Percentiles rank a stretch among this genome's conserved stretches.
Evolutionary conservation across 2,113 vertebrate species (phyloP).

Genomic region (Anarhynchus alexandrinus): DNA sequence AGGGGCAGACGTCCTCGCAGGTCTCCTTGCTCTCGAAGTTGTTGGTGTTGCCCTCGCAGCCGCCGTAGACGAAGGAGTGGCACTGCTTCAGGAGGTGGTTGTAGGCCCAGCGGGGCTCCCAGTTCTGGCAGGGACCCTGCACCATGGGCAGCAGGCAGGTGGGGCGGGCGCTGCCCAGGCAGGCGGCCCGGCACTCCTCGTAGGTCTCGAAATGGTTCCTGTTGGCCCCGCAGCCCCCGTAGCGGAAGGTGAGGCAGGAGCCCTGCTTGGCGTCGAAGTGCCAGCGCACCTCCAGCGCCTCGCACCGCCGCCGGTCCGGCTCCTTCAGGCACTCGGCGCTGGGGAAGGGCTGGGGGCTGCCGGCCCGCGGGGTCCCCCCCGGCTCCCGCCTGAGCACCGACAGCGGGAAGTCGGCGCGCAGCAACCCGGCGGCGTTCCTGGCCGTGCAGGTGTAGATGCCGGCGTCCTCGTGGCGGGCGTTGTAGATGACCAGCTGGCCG

Average conservation of each 20-base stretch:
- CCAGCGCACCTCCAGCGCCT: slow-evolving; percentile 84
- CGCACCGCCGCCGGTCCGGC: slow-evolving; percentile 77
- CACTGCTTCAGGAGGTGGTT: slow-evolving; percentile 85
- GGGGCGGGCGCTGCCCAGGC: slow-evolving; percentile 76
- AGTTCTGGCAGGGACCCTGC: slow-evolving; percentile 89
- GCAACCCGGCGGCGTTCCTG: slow-evolving; percentile 83
- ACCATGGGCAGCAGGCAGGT: slow-evolving; percentile 87
- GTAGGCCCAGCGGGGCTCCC: slow-evolving; percentile 93
- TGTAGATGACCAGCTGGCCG: slow-evolving; percentile 95
- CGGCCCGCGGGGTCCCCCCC: background rate
- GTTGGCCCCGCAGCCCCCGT: slow-evolving; percentile 78
- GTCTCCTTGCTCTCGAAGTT: slow-evolving; percentile 86
- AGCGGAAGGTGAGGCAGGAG: slow-evolving; percentile 84
- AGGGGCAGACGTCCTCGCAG: slow-evolving; percentile 89
- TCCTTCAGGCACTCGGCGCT: slow-evolving; percentile 84
- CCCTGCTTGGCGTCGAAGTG: slow-evolving; percentile 83
- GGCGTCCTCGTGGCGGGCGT: slow-evolving; percentile 86
- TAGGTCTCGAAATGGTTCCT: slow-evolving; percentile 90
- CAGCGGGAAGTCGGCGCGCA: slow-evolving; percentile 89
- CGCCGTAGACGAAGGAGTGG: slow-evolving; percentile 89
- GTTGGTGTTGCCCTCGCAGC: slow-evolving; percentile 92
- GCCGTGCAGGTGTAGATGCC: slow-evolving; percentile 93
- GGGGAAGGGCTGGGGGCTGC: slow-evolving; percentile 68
- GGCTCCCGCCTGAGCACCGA: slow-evolving; percentile 82
- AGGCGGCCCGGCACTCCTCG: slow-evolving; percentile 86